Evolutionary conservation across 2,797 vertebrate species (phyloP).

Genomic region (Glossophaga mutica): DNA sequence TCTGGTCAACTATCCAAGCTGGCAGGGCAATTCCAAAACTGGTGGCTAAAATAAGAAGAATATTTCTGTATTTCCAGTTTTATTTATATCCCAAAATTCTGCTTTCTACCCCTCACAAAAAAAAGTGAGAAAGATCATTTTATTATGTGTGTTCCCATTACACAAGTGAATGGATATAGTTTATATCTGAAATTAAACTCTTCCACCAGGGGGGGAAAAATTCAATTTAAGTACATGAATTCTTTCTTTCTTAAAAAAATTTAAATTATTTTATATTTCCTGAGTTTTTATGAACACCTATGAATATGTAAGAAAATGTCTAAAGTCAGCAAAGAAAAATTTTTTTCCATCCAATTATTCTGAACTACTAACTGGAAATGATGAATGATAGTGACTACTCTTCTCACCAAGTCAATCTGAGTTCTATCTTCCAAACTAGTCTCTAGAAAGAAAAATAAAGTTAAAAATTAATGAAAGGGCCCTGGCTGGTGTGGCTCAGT

Average conservation of each 20-base stretch:
- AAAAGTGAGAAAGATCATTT: background rate
- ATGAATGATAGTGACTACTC: background rate
- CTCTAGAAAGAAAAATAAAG: constrained; percentile 33
- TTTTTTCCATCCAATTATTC: constrained; percentile 18
- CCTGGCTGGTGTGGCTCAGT: too few species aligned
- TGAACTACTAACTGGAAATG: constrained; percentile 9
- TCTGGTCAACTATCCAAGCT: constrained; percentile 99
- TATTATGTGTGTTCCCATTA: background rate
- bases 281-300: background rate
- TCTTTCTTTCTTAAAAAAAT: constrained; percentile 16
- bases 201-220: background rate
- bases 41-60: constrained; percentile 85
- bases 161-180: background rate
- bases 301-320: background rate
- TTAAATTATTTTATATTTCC: background rate
- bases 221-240: background rate
- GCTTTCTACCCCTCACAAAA: fast-evolving
- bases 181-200: background rate
- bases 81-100: constrained; percentile 16
- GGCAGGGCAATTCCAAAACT: constrained; percentile 98
- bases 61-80: constrained; percentile 35
- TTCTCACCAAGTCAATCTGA: background rate
- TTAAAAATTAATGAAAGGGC: constrained; percentile 20
- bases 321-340: constrained; percentile 11
- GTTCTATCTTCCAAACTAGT: background rate